phyloP scores from a whole-genome alignment of 2,797 vertebrate species.

The Martes flavigula region DNA sequence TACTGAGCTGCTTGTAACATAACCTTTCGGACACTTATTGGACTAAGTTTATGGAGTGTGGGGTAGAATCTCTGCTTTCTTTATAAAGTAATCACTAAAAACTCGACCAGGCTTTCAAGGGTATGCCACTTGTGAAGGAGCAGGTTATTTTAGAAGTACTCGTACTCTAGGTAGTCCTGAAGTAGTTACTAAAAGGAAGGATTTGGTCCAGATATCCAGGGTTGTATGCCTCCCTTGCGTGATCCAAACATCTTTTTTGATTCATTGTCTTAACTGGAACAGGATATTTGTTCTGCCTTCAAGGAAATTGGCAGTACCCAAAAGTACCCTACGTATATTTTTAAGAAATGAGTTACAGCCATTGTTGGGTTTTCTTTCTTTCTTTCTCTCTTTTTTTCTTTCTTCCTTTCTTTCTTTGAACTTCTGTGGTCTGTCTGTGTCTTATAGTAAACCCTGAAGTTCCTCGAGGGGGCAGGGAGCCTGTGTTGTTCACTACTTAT shows the following conservation, averaged over 20 bases:
- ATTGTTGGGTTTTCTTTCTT: neutral
- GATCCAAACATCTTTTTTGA: neutral
- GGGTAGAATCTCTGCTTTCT: neutral
- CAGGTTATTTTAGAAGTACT: neutral
- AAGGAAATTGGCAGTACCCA: neutral
- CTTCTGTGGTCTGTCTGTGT: neutral
- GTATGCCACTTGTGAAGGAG: neutral
- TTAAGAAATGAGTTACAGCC: neutral
- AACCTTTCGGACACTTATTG: neutral
- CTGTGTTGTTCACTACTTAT: neutral
- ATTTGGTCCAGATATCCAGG: neutral
- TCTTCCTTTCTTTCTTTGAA: neutral
- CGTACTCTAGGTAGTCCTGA: neutral
- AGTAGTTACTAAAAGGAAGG: neutral
- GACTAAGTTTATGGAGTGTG: neutral
- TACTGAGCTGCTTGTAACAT: neutral
- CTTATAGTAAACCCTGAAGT: neutral
- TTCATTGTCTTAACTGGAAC: neutral
- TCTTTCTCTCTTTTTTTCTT: neutral
- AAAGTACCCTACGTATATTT: neutral
- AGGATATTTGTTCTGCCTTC: neutral
- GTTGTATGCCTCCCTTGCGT: neutral
- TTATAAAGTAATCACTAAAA: neutral
- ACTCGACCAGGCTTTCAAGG: neutral
- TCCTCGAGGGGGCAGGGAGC: neutral